Evolutionary conservation across 1,140 invertebrate genomes (phyloP).

Genomic region (Cydia fagiglandana): DNA sequence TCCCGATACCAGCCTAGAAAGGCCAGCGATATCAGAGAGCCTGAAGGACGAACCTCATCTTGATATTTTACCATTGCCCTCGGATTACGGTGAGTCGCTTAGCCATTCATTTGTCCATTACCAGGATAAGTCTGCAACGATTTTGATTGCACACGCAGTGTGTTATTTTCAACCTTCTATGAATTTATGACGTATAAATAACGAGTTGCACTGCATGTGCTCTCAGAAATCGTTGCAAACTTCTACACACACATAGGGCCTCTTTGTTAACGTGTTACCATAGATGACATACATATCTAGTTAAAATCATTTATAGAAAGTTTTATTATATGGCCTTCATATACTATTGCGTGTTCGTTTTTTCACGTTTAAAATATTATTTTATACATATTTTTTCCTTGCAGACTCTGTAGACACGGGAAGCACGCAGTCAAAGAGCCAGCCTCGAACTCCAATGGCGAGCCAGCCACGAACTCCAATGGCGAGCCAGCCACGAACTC

Average conservation of each 20-base stretch:
- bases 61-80: neutral
- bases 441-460: neutral
- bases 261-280: too few relatives aligned
- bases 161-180: too few relatives aligned
- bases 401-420: neutral
- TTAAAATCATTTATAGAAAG: neutral
- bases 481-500: neutral
- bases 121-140: too few relatives aligned
- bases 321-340: neutral
- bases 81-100: neutral
- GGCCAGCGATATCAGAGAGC: neutral
- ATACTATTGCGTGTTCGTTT: too few relatives aligned
- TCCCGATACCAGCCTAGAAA: neutral
- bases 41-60: neutral
- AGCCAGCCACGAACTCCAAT: conserved; percentile 56
- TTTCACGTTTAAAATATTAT: too few relatives aligned
- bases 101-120: neutral
- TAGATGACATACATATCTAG: neutral
- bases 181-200: too few relatives aligned
- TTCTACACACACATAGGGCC: too few relatives aligned
- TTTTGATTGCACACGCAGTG: too few relatives aligned
- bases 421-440: neutral
- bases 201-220: too few relatives aligned
- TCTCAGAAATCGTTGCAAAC: too few relatives aligned
- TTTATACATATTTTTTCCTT: neutral